Evolutionary conservation across 2,797 vertebrate genomes (phyloP).

Genomic region (Ptychadena robeensis): DNA sequence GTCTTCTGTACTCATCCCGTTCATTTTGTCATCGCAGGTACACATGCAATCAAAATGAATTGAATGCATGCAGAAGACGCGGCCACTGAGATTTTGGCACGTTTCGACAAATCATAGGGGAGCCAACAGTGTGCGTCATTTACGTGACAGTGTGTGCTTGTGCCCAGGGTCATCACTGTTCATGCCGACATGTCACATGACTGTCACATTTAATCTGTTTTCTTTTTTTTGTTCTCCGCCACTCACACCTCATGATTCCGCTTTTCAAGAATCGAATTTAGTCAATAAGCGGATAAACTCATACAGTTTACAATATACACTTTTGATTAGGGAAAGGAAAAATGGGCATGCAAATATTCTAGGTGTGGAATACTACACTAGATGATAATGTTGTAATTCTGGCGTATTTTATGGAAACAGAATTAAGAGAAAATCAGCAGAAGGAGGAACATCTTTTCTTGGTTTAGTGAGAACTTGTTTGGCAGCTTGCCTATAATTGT

Average conservation of each 20-base stretch:
- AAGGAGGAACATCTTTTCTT: background rate
- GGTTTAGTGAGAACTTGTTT: background rate
- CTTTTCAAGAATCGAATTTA: background rate
- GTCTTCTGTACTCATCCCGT: too few species aligned
- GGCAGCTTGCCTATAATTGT: conserved; percentile 8
- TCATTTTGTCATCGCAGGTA: too few species aligned
- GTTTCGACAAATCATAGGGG: too few species aligned
- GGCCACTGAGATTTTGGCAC: too few species aligned
- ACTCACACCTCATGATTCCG: background rate
- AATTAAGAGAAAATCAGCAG: background rate
- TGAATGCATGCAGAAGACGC: too few species aligned
- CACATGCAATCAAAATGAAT: too few species aligned
- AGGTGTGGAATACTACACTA: too few species aligned
- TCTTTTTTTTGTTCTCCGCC: conserved; percentile 3
- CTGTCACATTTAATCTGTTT: conserved; percentile 21
- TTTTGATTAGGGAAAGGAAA: conserved; percentile 12
- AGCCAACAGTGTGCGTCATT: too few species aligned
- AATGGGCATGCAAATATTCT: background rate
- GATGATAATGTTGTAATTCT: too few species aligned
- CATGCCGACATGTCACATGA: conserved; percentile 6
- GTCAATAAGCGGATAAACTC: background rate
- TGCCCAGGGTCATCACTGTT: conserved; percentile 12
- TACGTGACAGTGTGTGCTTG: background rate
- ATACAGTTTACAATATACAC: background rate
- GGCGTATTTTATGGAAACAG: conserved; percentile 14